Percentiles rank a stretch among this genome's conserved stretches.
These are phyloP conservation scores for Labeo catla DNA, from an alignment of 2,113 vertebrate genomes.

Conservation along the genomic window DNA sequence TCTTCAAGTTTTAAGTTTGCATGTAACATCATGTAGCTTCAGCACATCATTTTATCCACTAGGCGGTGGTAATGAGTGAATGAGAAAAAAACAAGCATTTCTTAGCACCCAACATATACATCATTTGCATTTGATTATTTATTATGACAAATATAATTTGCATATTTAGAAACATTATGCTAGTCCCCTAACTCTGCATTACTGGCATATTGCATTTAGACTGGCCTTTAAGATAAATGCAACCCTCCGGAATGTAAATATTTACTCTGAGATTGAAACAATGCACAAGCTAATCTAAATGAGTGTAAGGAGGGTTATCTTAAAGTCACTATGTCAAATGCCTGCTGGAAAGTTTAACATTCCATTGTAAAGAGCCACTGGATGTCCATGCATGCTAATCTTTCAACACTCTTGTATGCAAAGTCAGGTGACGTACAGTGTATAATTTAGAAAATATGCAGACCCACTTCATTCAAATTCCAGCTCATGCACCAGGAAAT, in stretches of 20 bases:
- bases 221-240: not conserved
- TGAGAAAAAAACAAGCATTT: not conserved
- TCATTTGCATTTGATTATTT: not conserved
- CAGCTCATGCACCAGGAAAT: not conserved
- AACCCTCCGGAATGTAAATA: not conserved
- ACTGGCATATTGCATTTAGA: not conserved
- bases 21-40: not conserved
- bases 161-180: not conserved
- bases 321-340: slow-evolving; percentile 11
- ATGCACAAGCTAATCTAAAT: slow-evolving; percentile 26
- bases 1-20: not conserved
- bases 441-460: not conserved
- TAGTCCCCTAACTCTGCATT: not conserved
- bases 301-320: slow-evolving; percentile 24
- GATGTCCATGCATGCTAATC: not conserved
- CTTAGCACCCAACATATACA: not conserved
- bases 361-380: slow-evolving; percentile 22
- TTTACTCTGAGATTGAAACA: slow-evolving; percentile 2
- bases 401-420: not conserved
- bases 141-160: not conserved
- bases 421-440: not conserved
- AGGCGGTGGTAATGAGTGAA: slow-evolving; percentile 28
- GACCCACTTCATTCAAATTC: not conserved
- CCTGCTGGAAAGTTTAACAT: slow-evolving; percentile 11
- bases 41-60: slow-evolving; percentile 14